phyloP scores from a whole-genome alignment of 2,797 vertebrate species.

The Smutsia temminckii region DNA sequence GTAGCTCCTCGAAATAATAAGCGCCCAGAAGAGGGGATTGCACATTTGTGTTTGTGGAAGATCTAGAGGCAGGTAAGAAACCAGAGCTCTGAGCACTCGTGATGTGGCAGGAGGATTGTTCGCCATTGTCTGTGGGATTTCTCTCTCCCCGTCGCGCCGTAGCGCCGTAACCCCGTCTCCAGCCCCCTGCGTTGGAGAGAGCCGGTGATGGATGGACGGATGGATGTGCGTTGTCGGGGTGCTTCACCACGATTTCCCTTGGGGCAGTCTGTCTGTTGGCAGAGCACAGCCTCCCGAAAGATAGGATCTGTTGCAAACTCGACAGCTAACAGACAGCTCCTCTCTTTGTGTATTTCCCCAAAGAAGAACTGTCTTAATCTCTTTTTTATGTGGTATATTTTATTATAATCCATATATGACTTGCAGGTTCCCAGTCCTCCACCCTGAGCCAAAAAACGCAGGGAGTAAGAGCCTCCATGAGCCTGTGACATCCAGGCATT shows the following conservation, averaged over 20 bases:
- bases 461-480: conserved; percentile 82
- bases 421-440: conserved; percentile 81
- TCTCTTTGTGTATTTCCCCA: conserved; percentile 87
- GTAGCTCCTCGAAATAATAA: conserved; percentile 58
- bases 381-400: conserved; percentile 86
- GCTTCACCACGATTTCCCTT: conserved; percentile 87
- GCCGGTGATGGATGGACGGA: conserved; percentile 87
- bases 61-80: background rate
- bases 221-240: conserved; percentile 87
- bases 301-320: conserved; percentile 89
- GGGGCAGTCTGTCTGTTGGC: conserved; percentile 87
- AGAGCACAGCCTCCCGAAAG: conserved; percentile 87
- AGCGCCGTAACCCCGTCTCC: conserved; percentile 79
- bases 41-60: conserved; percentile 61
- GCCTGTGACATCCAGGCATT: conserved; percentile 84
- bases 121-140: conserved; percentile 67
- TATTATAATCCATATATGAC: conserved; percentile 86
- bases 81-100: background rate
- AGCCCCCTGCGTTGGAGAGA: conserved; percentile 83
- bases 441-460: conserved; percentile 53
- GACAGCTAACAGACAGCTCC: conserved; percentile 88
- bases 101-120: conserved; percentile 57
- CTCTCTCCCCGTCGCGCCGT: conserved; percentile 78
- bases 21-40: conserved; percentile 40
- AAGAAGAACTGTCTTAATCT: conserved; percentile 88